Evolutionary conservation across 2,797 vertebrate species (phyloP), one percentile per base, ranked within the genome.

Genomic region (Enteromius viviparus): DNA sequence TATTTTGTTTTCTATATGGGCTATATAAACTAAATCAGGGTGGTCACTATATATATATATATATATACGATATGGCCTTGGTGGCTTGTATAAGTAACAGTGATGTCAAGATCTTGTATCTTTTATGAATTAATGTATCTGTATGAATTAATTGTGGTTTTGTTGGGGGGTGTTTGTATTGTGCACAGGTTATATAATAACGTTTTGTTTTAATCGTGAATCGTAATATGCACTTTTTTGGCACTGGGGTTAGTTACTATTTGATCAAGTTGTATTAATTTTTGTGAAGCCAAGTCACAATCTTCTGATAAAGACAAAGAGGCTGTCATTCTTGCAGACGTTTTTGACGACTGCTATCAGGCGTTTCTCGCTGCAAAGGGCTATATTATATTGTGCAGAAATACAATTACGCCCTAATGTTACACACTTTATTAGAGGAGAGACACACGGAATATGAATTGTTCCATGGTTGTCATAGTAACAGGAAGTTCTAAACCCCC

Each of bases 381-480:
- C 78, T 70, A 78, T 78, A 86, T 86, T 81, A 87, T 89, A 91
- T 92, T 94, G 93, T 89, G 91, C 92, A 91, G 90, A 92, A 92
- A 93, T 88, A 80, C 91, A 93, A 94, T 94, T 92, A 92, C 90
- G 89, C 88, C 89, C 89, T 92, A 93, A 94, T 95, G 92, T 92
- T 91, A 94, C 89, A 92, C 92, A 94, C 87, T 88, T 93, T 94
- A 93, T 94, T 95, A 93, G 92, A 91, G 89, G 89, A 76, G 84
- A 89, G 90, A 92, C 90, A 89, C 91, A 91, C 86, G 89, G 91
- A 91, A 94, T 95, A 92, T 91, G 92, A 95, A 94, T 94, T 91
- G 92, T 93, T 91, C 90, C 87, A 85, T 90, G 89, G 93, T 95
- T 94, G 95, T 94, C 94, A 95, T 95, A 88, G 94, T 92, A 95